phyloP scores from a whole-genome alignment of 2,888 invertebrate species.

The Teinopalpus imperialis region DNA sequence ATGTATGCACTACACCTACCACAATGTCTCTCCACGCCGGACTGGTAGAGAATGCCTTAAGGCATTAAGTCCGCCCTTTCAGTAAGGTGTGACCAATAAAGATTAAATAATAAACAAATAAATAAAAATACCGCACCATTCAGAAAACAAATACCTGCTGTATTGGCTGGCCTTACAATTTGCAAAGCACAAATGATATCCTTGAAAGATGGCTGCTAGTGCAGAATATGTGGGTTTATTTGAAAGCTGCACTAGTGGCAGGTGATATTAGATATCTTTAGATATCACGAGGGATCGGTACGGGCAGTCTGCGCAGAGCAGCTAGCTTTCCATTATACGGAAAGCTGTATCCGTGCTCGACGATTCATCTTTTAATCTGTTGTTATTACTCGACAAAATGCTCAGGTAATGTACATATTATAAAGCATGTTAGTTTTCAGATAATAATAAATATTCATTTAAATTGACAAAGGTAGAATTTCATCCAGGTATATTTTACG shows the following conservation, averaged over 20 bases:
- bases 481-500: too few species aligned
- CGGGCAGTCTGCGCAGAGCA: constrained; percentile 94
- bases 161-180: constrained; percentile 97
- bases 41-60: too few species aligned
- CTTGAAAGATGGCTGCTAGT: constrained; percentile 97
- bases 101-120: too few species aligned
- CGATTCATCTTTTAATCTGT: constrained; percentile 92
- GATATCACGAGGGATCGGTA: constrained; percentile 93
- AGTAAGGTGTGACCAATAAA: too few species aligned
- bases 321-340: constrained; percentile 95
- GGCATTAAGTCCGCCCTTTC: too few species aligned
- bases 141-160: constrained; percentile 96
- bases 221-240: constrained; percentile 99
- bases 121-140: constrained; percentile 98
- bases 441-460: too few species aligned
- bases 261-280: constrained; percentile 98
- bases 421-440: too few species aligned
- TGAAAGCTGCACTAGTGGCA: constrained; percentile 98
- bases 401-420: constrained; percentile 93
- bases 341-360: constrained; percentile 91
- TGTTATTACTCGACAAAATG: constrained; percentile 95
- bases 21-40: too few species aligned
- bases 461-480: too few species aligned
- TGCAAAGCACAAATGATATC: constrained; percentile 98
- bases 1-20: too few species aligned